A percentile compares a stretch with the other conserved stretches of the same genome.
Conservation (phyloP, 2,888 invertebrate genomes). For the Sympetrum striolatum region DNA sequence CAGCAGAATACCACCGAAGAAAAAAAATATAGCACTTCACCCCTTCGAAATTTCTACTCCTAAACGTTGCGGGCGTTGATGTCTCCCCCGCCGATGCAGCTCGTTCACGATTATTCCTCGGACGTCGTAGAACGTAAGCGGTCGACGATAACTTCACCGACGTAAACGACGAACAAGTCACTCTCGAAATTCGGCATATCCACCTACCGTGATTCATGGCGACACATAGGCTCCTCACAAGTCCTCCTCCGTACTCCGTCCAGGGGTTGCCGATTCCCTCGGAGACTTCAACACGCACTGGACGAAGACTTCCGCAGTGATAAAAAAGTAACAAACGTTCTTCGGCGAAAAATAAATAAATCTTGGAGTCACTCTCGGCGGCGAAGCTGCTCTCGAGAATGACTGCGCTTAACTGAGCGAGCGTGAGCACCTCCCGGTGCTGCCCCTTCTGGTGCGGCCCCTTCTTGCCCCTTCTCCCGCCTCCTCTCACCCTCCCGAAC, state of each 20-base stretch:
- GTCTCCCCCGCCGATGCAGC: no score
- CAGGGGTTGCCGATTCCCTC: neutral
- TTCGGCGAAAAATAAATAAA: neutral
- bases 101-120: no score
- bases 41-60: no score
- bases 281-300: neutral
- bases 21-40: no score
- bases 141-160: no score
- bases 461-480: neutral
- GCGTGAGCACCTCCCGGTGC: neutral
- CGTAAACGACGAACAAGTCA: no score
- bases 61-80: no score
- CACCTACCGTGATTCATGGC: neutral
- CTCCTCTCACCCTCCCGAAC: neutral
- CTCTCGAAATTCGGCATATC: no score
- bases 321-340: neutral
- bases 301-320: neutral
- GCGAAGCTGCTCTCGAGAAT: neutral
- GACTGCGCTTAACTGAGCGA: neutral
- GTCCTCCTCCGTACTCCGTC: neutral
- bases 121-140: no score
- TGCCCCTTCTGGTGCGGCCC: neutral
- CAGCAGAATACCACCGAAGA: no score
- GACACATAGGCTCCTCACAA: neutral
- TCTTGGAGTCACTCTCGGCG: neutral